Percentiles rank a stretch among this genome's conserved stretches.
Conservation (phyloP, 1,140 invertebrate genomes). For the Drosophila ogumai region DNA sequence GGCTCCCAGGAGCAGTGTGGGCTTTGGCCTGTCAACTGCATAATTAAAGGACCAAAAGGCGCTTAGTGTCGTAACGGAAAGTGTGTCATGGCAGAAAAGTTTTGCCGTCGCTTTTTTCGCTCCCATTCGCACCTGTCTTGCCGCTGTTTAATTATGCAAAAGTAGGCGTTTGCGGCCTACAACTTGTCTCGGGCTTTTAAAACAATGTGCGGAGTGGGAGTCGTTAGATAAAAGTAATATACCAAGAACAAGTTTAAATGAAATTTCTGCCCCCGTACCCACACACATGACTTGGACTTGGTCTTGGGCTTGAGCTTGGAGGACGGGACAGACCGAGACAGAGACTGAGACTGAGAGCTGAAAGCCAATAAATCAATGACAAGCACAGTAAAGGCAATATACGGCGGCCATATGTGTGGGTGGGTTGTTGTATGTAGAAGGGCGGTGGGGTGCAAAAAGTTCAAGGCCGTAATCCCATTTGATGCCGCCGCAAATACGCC, state of each 20-base stretch:
- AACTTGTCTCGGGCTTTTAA: constrained; percentile 52
- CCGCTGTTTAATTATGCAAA: constrained; percentile 72
- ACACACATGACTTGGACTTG: constrained; percentile 19
- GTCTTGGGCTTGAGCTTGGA: constrained; percentile 8
- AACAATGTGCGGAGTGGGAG: constrained; percentile 41
- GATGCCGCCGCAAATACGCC: constrained; percentile 76
- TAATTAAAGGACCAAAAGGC: constrained; percentile 63
- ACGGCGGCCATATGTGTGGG: constrained; percentile 13
- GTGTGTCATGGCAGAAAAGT: constrained; percentile 59
- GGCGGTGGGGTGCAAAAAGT: constrained; percentile 51
- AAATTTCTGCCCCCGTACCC: constrained; percentile 38
- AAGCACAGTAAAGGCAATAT: constrained; percentile 49
- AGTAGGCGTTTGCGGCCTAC: constrained; percentile 51
- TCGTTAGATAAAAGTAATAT: constrained; percentile 59
- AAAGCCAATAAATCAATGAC: constrained; percentile 80
- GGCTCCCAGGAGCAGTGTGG: constrained; percentile 9
- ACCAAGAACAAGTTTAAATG: constrained; percentile 72
- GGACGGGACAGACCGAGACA: neutral
- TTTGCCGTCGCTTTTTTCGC: constrained; percentile 28
- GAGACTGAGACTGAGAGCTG: constrained; percentile 13
- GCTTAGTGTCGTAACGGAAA: constrained; percentile 47
- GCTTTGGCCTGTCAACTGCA: constrained; percentile 59
- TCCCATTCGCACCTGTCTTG: constrained; percentile 54
- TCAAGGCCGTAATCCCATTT: constrained; percentile 78
- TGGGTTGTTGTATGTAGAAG: neutral